Percentiles rank a stretch among this genome's conserved stretches.
Evolutionary conservation across 2,797 vertebrate genomes (phyloP).

Genomic region (Phalanger gymnotis): DNA sequence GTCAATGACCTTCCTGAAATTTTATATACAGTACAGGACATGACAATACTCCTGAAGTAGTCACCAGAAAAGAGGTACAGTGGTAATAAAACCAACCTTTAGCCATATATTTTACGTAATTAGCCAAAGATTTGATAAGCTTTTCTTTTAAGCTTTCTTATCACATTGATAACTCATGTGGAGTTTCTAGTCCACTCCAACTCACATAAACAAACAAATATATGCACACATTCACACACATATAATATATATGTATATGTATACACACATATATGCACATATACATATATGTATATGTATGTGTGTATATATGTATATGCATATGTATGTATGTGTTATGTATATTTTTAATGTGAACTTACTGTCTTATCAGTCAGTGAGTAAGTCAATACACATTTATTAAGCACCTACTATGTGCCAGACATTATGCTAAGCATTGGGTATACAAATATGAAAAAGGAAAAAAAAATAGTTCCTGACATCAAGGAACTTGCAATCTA

Average conservation of each 20-base stretch:
- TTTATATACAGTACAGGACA: not conserved
- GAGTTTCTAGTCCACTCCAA: not conserved
- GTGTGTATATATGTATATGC: not conserved
- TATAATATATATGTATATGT: too few species aligned
- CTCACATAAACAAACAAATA: not conserved
- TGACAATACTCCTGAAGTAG: not conserved
- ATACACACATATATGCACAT: too few species aligned
- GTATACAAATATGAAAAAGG: not conserved
- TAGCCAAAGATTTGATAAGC: not conserved
- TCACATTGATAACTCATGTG: not conserved
- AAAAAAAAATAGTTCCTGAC: not conserved
- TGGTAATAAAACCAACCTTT: not conserved
- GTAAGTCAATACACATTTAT: not conserved
- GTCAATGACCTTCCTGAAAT: not conserved
- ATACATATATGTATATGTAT: not conserved
- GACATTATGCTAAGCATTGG: not conserved
- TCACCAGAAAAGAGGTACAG: not conserved
- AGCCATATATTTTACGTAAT: not conserved
- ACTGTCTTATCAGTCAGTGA: not conserved
- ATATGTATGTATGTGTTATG: not conserved
- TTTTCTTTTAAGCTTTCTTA: not conserved
- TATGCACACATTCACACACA: too few species aligned
- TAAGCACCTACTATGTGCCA: not conserved
- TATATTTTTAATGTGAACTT: not conserved
- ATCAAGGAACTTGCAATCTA: not conserved